phyloP scores from a whole-genome alignment of 2,888 invertebrate species.

The Spodoptera exigua region DNA sequence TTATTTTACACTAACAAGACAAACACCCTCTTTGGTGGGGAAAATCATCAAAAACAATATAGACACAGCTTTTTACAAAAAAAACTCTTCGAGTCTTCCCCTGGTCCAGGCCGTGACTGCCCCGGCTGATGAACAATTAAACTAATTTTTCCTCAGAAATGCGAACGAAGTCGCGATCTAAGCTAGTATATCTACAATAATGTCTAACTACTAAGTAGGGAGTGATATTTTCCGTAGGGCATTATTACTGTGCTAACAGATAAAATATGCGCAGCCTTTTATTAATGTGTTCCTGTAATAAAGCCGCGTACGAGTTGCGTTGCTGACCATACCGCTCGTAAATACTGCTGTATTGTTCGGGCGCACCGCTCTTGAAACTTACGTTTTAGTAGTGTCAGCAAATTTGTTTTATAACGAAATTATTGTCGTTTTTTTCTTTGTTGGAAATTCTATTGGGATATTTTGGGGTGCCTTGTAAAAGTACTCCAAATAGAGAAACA shows the following conservation, averaged over 20 bases:
- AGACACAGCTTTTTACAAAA: too few species aligned
- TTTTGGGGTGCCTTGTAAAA: too few species aligned
- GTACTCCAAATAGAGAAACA: too few species aligned
- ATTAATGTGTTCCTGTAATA: conserved; percentile 61
- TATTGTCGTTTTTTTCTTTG: neutral
- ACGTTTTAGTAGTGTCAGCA: conserved; percentile 31
- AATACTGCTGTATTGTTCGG: conserved; percentile 64
- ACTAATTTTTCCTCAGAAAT: too few species aligned
- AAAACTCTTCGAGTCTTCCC: too few species aligned
- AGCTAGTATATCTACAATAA: neutral
- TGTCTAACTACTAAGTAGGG: neutral
- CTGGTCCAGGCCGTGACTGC: too few species aligned
- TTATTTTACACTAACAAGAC: too few species aligned
- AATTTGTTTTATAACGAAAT: neutral
- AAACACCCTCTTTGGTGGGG: too few species aligned
- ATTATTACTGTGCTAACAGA: conserved; percentile 18
- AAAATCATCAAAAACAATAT: too few species aligned
- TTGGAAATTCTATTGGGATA: too few species aligned
- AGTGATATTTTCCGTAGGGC: conserved; percentile 12
- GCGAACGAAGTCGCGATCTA: too few species aligned
- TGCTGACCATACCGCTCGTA: conserved; percentile 63
- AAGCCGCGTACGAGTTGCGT: conserved; percentile 58
- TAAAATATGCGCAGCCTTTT: conserved; percentile 52
- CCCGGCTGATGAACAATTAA: too few species aligned
- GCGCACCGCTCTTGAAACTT: conserved; percentile 43